Base-by-base conservation (phyloP, 2,888 invertebrate species). In the Aradus depressus region DNA sequence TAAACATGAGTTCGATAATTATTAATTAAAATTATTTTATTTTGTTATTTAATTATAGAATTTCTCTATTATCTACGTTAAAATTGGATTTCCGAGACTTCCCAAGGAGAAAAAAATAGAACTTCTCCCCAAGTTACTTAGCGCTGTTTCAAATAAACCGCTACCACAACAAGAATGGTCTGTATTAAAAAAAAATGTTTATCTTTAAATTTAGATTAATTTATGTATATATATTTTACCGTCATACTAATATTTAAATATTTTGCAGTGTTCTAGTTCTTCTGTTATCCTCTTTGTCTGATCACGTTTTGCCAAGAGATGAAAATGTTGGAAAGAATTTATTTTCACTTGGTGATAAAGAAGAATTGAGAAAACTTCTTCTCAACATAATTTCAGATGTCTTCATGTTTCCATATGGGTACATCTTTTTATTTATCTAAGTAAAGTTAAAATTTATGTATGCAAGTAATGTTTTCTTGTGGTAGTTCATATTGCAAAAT, bases 31-130 rank as follows among this genome's bases (percentile, higher is more conserved):
- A 22, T 34, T 14, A 22, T 16, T 19, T 22, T 21, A 50, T 31
- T 1, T 23, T 44, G 8, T n/a, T n/a, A 19, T 32, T 59, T 57
- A 65, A 63, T 75, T 75, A 18, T 72, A 91, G 84, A 95, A 95
- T 68, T 93, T 95, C 65, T 80, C 89, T 10, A 87, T 93, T 51
- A 88, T 95, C 62, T 95, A 93, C 66, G 83, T 95, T 56, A 90
- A 88, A 64, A 77, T 90, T 77, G 93, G 93, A 6, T 93, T 80
- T 69, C 89, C 91, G 1, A 74, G 93, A 47, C 69, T 92, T 60
- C 75, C 81, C 10, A 69, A 76, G 42, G 81, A 80, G 8, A 79
- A 84, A 62, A 90, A 90, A 68, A 74, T 80, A 4, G 77, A 77
- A 57, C 67, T 91, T 53, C 75, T 86, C 12, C 84, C 90, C 4